Conservation (phyloP, 2,113 vertebrate genomes). For the Murina feae region DNA sequence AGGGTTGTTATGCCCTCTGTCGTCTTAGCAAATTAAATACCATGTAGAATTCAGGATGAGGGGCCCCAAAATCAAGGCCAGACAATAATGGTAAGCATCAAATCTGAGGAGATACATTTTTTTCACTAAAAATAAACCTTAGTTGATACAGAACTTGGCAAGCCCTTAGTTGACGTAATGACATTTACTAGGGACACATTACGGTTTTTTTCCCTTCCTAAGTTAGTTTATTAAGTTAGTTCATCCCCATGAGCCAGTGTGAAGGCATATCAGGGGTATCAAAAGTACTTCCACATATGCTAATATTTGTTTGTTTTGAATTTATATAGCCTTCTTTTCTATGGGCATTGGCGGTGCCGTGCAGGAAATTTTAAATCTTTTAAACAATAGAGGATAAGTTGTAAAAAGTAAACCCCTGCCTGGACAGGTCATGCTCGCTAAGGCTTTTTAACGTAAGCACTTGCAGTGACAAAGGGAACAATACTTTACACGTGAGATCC, state of each 20-base stretch:
- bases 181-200: background rate
- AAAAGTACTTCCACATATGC: background rate
- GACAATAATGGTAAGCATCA: background rate
- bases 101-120: background rate
- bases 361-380: slow-evolving; percentile 30
- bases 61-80: background rate
- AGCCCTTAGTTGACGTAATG: background rate
- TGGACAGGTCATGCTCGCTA: background rate
- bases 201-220: background rate
- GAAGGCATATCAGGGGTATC: slow-evolving; percentile 26
- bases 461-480: background rate
- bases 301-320: slow-evolving; percentile 39
- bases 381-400: slow-evolving; percentile 4
- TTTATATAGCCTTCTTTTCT: slow-evolving; percentile 21
- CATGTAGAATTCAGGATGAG: background rate
- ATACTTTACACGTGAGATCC: background rate
- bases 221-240: slow-evolving; percentile 61
- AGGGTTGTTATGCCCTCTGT: background rate
- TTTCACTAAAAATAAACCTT: background rate
- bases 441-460: slow-evolving; percentile 10
- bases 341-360: background rate
- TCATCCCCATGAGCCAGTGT: background rate
- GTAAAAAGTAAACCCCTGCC: background rate
- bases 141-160: background rate
- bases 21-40: slow-evolving; percentile 34